Conservation (phyloP, 2,888 invertebrate species). For the Carterocephalus palaemon region DNA sequence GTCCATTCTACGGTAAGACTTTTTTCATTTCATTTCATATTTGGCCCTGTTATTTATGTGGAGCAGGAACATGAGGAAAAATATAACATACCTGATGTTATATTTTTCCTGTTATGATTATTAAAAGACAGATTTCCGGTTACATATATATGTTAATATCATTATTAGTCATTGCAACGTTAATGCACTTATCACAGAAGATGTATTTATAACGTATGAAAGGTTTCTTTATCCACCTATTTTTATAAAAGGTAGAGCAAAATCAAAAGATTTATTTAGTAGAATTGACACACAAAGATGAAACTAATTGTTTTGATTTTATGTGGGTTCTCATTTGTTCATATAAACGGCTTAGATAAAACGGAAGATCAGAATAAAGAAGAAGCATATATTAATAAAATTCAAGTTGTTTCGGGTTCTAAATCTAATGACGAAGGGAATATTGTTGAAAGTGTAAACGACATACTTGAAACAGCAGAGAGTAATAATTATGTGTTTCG, state of each 20-base stretch:
- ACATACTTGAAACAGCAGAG: slow-evolving; percentile 48
- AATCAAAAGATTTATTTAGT: not conserved
- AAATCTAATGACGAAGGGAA: slow-evolving; percentile 4
- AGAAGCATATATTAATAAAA: not conserved
- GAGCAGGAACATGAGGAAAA: too few species aligned
- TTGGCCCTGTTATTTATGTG: too few species aligned
- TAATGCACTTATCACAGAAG: too few species aligned
- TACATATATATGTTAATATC: too few species aligned
- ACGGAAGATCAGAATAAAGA: not conserved
- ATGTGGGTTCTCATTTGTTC: not conserved
- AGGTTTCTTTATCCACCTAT: not conserved
- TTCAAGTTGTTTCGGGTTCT: not conserved
- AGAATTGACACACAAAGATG: not conserved
- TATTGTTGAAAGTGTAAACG: slow-evolving; percentile 26
- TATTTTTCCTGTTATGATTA: too few species aligned
- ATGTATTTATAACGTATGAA: too few species aligned
- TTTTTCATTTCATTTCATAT: too few species aligned
- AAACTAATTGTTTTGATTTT: not conserved
- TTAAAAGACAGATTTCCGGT: too few species aligned
- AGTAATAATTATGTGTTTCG: slow-evolving; percentile 57
- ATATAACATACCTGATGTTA: too few species aligned
- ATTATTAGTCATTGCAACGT: too few species aligned
- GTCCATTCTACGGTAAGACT: too few species aligned
- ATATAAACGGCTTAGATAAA: not conserved
- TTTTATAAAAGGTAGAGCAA: not conserved